These are phyloP conservation scores for Synergus laeviventris DNA, from an alignment of 2,888 invertebrate species.

Conservation along the genomic window DNA sequence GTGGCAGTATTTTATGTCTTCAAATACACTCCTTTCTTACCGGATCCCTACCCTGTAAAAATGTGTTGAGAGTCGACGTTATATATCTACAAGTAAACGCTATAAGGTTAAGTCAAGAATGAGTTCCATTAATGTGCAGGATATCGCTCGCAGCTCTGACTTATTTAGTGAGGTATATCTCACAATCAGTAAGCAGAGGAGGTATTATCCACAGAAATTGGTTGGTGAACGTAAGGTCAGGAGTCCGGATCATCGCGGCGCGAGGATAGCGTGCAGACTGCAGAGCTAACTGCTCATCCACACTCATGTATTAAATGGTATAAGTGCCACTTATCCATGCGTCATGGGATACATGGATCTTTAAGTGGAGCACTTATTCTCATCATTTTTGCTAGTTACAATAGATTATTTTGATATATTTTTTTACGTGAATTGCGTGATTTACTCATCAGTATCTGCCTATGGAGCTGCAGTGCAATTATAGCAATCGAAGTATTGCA, in stretches of 20 bases:
- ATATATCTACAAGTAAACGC: not conserved
- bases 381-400: slow-evolving; percentile 39
- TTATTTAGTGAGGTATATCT: slow-evolving; percentile 52
- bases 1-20: too few relatives aligned
- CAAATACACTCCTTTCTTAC: too few relatives aligned
- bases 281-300: slow-evolving; percentile 67
- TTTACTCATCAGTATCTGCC: slow-evolving; percentile 27
- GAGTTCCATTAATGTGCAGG: slow-evolving; percentile 21
- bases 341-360: slow-evolving; percentile 38
- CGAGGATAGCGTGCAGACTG: slow-evolving; percentile 69
- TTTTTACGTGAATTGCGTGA: slow-evolving; percentile 37
- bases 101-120: not conserved
- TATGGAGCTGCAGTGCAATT: slow-evolving; percentile 26
- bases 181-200: slow-evolving; percentile 46
- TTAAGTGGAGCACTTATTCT: slow-evolving; percentile 40
- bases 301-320: slow-evolving; percentile 66
- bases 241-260: slow-evolving; percentile 56
- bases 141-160: slow-evolving; percentile 24
- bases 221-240: slow-evolving; percentile 68
- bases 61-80: not conserved
- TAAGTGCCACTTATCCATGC: slow-evolving; percentile 67
- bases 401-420: slow-evolving; percentile 40
- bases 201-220: slow-evolving; percentile 66
- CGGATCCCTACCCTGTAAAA: not conserved
- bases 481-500: slow-evolving; percentile 30